Evolutionary conservation across 2,797 vertebrate genomes (phyloP).

Genomic region (Ctenochaetus hawaiiensis): DNA sequence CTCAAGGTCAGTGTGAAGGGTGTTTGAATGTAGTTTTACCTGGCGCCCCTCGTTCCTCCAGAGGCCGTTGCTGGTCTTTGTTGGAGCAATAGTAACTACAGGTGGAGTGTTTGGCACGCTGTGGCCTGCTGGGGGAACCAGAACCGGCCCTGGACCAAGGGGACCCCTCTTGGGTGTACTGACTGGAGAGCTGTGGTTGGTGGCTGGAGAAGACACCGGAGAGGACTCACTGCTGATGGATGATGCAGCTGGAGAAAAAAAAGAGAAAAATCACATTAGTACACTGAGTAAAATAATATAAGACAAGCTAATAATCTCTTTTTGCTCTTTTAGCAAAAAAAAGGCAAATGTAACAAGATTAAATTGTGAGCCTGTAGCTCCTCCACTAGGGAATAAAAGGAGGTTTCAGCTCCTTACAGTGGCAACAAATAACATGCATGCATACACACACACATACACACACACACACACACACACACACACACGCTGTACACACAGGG

Average conservation of each 20-base stretch:
- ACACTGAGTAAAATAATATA: slow-evolving; percentile 4
- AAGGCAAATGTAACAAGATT: slow-evolving; percentile 28
- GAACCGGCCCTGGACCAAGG: slow-evolving; percentile 93
- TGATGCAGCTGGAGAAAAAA: slow-evolving; percentile 87
- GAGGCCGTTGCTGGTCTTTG: slow-evolving; percentile 96
- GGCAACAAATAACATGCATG: slow-evolving; percentile 37
- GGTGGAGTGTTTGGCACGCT: slow-evolving; percentile 97
- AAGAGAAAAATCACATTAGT: slow-evolving; percentile 23
- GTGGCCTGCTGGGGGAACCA: slow-evolving; percentile 92
- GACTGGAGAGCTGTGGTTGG: slow-evolving; percentile 98
- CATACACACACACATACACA: not conserved
- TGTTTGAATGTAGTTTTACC: slow-evolving; percentile 75
- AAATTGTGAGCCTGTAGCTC: slow-evolving; percentile 6
- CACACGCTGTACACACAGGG: not conserved
- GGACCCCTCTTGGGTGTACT: slow-evolving; percentile 96
- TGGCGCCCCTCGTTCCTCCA: slow-evolving; percentile 96
- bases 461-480: slow-evolving; percentile 26
- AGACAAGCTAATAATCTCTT: not conserved
- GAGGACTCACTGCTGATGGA: slow-evolving; percentile 99
- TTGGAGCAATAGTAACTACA: slow-evolving; percentile 98
- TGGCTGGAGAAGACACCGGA: slow-evolving; percentile 96
- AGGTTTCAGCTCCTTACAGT: slow-evolving; percentile 36
- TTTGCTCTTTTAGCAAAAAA: slow-evolving; percentile 11
- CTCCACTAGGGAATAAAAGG: slow-evolving; percentile 26
- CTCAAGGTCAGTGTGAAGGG: not conserved